Conservation (phyloP, 1,140 invertebrate species). For the Drosophila equinoxialis region DNA sequence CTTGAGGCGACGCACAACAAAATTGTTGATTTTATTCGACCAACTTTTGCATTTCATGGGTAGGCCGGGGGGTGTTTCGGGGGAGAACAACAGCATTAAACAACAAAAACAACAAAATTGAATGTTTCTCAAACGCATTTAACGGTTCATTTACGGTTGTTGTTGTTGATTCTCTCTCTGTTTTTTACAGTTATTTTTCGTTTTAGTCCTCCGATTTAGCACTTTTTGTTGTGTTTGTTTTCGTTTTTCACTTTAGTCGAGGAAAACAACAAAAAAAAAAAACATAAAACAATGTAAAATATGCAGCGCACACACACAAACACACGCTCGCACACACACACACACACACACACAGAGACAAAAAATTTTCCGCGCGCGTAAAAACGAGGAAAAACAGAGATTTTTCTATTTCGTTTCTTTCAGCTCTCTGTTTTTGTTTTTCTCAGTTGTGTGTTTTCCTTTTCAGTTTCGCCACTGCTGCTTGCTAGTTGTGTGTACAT, state of each 20-base stretch:
- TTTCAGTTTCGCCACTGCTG: conserved; percentile 12
- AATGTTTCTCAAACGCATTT: neutral
- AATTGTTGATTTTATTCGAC: conserved; percentile 83
- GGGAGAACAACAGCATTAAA: conserved; percentile 50
- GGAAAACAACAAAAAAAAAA: too few species aligned
- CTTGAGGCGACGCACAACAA: conserved; percentile 78
- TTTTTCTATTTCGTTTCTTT: neutral
- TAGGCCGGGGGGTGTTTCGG: conserved; percentile 61
- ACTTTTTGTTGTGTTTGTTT: neutral
- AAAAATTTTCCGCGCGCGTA: conserved; percentile 6
- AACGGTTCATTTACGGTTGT: conserved; percentile 7
- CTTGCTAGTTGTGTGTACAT: neutral
- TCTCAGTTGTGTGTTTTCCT: conserved; percentile 23
- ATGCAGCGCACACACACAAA: too few species aligned
- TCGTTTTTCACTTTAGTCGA: neutral
- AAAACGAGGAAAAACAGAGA: conserved; percentile 1
- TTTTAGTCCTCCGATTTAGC: neutral
- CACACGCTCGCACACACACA: too few species aligned
- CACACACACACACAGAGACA: neutral
- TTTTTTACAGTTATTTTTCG: neutral
- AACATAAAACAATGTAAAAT: neutral
- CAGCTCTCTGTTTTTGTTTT: conserved; percentile 26
- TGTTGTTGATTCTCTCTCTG: neutral
- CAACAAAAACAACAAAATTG: conserved; percentile 4
- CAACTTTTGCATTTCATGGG: conserved; percentile 83